Base-by-base conservation (phyloP, 2,797 vertebrate species). In the Gephyroberyx darwinii region DNA sequence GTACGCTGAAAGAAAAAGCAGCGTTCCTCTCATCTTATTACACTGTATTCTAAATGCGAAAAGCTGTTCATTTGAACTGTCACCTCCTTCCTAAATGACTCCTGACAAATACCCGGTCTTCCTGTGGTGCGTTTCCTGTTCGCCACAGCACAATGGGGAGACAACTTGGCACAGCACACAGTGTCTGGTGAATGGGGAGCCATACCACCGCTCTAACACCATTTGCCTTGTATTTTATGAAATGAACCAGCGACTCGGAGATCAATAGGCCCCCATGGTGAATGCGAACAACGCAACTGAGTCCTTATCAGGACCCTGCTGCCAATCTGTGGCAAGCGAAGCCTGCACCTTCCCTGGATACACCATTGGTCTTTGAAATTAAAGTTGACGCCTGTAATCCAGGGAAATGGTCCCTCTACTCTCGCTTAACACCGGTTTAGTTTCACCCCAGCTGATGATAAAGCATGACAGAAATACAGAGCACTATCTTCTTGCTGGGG, bases 331-430 rank as follows among this genome's bases (percentile, higher is more conserved):
- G 88, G 82, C 89, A 89, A 92, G 88, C 74, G 84, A 89, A 93
- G 91, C 92, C 89, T 90, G 89, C 88, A 92, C 91, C 92, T 91
- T 92, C 88, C 89, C 89, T 90, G 93, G 93, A 93, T 94, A 93
- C 93, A 90, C 93, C 93, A 94, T 73, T 94, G 94, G 93, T 94
- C 94, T 95, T 94, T 94, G 92, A 94, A 95, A 95, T 95, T 94
- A 94, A 94, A 94, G 92, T 93, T 91, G 88, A 93, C 89, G 89
- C 91, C 88, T 85, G 91, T 94, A 94, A 95, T 94, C 93, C 93
- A 92, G 85, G 90, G 91, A 94, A 93, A 94, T 90, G 91, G 92
- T 91, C 90, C 90, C 92, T 93, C 91, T 89, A 84, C 90, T 92
- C 90, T 89, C 78, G 88, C 93, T 93, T 93, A 92, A 85, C 90